These are phyloP conservation scores for Ceratotherium simum DNA, from an alignment of 2,113 vertebrate species.

Conservation along the genomic window DNA sequence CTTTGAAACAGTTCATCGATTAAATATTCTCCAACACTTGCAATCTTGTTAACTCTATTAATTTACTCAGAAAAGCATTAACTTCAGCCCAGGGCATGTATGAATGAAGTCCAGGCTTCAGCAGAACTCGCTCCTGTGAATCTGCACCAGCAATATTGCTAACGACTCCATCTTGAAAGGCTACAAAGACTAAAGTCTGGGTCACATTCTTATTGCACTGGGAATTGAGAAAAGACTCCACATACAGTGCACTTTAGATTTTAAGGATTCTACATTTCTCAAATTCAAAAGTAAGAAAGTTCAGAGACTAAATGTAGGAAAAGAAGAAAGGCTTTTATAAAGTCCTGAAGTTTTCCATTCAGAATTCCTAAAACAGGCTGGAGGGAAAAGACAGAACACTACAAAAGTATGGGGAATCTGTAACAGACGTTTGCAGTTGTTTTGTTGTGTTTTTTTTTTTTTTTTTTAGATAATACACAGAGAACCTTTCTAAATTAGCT, in stretches of 20 bases:
- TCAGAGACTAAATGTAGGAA: not conserved
- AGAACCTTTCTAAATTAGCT: not conserved
- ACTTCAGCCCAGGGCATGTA: not conserved
- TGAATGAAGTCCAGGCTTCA: not conserved
- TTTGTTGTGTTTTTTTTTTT: not conserved
- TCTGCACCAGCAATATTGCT: not conserved
- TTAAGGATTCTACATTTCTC: not conserved
- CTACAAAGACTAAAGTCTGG: not conserved
- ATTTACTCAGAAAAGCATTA: slow-evolving; percentile 16
- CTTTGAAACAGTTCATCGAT: not conserved
- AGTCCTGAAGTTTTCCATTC: not conserved
- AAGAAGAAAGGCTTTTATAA: not conserved
- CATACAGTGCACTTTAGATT: not conserved
- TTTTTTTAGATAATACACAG: not conserved
- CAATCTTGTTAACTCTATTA: not conserved
- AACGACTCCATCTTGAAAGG: not conserved
- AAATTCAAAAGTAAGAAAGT: not conserved
- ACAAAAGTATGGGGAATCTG: not conserved
- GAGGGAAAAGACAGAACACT: not conserved
- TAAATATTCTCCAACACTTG: not conserved
- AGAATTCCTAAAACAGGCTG: not conserved
- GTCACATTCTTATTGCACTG: not conserved
- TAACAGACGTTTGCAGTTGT: not conserved
- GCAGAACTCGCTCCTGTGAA: not conserved
- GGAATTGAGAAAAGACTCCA: not conserved